Evolutionary conservation across 2,113 vertebrate genomes (phyloP), one percentile per base, ranked within the genome.

Genomic region (Ophthalmotilapia sp.): DNA sequence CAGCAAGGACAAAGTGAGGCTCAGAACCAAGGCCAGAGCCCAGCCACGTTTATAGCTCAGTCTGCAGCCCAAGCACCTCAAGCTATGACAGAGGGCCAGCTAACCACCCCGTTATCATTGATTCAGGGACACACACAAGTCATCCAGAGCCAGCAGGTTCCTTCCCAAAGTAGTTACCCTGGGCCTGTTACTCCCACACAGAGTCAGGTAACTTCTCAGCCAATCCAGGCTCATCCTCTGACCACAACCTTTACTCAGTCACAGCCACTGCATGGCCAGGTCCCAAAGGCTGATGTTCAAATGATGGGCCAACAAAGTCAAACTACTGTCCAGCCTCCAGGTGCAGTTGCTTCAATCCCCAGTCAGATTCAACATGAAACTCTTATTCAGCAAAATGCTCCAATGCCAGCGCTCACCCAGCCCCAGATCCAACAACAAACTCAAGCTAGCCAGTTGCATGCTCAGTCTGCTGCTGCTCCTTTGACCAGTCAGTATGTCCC

Each of bases 1-100:
- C 93, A 93, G 45, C 94, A 93, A 84, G 89, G 80, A 83, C 93
- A 95, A 86, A 83, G 88, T 54, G 94, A 96, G 7, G 9, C 88
- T 93, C 79, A 94, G 58, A 92, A 75, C 38, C 93, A 91, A 68
- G 83, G 88, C 45, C 92, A 93, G 49, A 51, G 90, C 29, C 90
- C 93, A 60, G 40, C 94, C 33, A 91, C 91, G 2, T 91, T 93
- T 53, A 82, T 90, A 42, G 11, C 90, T 70, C 94, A 92, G 83
- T 49, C 92, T 31, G 29, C 84, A 49, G 33, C 56, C 68, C 90
- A 89, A 89, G 90, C 80, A 42, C n/a, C 85, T 73, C 93, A 91
- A 70, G 56, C 90, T 83, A 6, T 75, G 49, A 81, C 87, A 29
- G 94, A 94, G 19, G 82, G 87, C 11, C 90, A 86, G 82, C 47